phyloP scores from a whole-genome alignment of 2,888 invertebrate genomes.

The Caenorhabditis wallacei region DNA sequence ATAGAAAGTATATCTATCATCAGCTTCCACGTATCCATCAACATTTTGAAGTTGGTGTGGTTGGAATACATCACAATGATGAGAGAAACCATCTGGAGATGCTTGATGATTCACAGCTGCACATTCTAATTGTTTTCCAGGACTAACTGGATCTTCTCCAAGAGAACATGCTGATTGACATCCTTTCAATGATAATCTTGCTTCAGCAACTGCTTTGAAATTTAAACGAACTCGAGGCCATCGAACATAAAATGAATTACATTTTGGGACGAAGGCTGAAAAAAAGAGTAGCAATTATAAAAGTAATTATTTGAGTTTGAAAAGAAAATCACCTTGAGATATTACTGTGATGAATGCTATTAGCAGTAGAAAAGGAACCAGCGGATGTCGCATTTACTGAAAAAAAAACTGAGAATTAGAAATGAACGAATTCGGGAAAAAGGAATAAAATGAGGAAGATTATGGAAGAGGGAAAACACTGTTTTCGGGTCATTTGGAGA shows the following conservation, averaged over 20 bases:
- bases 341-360: conserved; percentile 36
- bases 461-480: conserved; percentile 40
- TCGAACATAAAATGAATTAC: conserved; percentile 81
- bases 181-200: conserved; percentile 74
- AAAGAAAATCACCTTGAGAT: conserved; percentile 40
- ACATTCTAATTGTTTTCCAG: conserved; percentile 76
- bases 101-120: conserved; percentile 83
- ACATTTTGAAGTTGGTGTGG: conserved; percentile 80
- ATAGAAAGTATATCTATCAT: conserved; percentile 83
- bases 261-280: conserved; percentile 62
- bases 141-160: conserved; percentile 78
- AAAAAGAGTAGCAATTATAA: not conserved
- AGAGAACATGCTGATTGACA: conserved; percentile 80
- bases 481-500: conserved; percentile 55
- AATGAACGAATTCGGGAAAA: conserved; percentile 12
- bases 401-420: conserved; percentile 13
- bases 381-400: conserved; percentile 54
- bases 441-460: conserved; percentile 40
- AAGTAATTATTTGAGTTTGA: not conserved
- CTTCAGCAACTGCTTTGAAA: conserved; percentile 76
- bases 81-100: conserved; percentile 77
- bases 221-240: conserved; percentile 82
- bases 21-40: conserved; percentile 83
- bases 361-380: conserved; percentile 44
- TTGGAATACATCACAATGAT: conserved; percentile 83